A percentile compares a stretch with the other conserved stretches of the same genome.
phyloP scores from a whole-genome alignment of 2,797 vertebrate species.

The Coilia nasus region DNA sequence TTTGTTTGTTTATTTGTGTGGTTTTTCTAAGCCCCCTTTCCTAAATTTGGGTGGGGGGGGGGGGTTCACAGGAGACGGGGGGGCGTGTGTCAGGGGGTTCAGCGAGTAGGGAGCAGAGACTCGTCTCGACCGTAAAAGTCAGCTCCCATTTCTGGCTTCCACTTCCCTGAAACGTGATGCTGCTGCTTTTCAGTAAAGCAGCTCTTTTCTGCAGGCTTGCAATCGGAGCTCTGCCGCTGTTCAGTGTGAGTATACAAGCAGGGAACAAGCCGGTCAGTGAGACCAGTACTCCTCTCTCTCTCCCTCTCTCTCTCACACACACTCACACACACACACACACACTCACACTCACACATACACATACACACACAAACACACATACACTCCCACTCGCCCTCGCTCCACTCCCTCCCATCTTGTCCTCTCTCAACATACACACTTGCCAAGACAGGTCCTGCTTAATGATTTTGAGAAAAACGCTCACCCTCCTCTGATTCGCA shows the following conservation, averaged over 20 bases:
- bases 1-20: constrained; percentile 65
- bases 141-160: constrained; percentile 75
- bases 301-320: constrained; percentile 58
- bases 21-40: constrained; percentile 47
- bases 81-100: neutral
- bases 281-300: constrained; percentile 73
- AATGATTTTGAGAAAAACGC: constrained; percentile 77
- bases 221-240: constrained; percentile 78
- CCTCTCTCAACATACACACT: constrained; percentile 67
- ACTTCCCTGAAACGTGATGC: constrained; percentile 86
- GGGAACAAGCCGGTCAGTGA: constrained; percentile 82
- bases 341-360: constrained; percentile 49
- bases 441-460: constrained; percentile 81
- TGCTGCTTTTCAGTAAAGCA: constrained; percentile 84
- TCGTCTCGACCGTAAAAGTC: constrained; percentile 60
- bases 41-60: constrained; percentile 62
- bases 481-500: constrained; percentile 68
- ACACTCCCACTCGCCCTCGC: constrained; percentile 51
- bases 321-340: constrained; percentile 48
- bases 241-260: constrained; percentile 77
- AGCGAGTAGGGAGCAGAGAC: constrained; percentile 41
- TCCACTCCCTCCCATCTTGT: constrained; percentile 43
- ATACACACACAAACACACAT: constrained; percentile 62
- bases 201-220: constrained; percentile 84
- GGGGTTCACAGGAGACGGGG: constrained; percentile 69